Evolutionary conservation across 2,888 invertebrate genomes (phyloP).

Genomic region (Caenorhabditis sp.): DNA sequence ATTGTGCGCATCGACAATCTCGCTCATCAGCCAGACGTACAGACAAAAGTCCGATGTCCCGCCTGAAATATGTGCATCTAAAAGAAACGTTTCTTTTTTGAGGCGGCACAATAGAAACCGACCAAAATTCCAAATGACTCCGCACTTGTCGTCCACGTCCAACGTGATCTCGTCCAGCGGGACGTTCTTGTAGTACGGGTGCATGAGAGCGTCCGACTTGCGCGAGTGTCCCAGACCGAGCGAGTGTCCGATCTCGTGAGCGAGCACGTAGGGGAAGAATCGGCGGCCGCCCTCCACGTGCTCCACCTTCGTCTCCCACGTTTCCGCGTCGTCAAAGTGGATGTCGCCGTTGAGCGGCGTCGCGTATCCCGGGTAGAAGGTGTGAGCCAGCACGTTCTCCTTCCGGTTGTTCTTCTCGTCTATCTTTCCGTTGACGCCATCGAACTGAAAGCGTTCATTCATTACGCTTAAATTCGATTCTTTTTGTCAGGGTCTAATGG

Average conservation of each 20-base stretch:
- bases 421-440: conserved; percentile 66
- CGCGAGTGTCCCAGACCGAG: conserved; percentile 78
- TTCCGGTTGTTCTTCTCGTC: conserved; percentile 48
- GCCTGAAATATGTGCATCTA: too few relatives aligned
- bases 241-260: conserved; percentile 79
- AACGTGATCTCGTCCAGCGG: conserved; percentile 71
- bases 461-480: too few relatives aligned
- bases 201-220: conserved; percentile 74
- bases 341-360: conserved; percentile 78
- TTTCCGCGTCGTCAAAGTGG: conserved; percentile 78
- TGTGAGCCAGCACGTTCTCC: conserved; percentile 78
- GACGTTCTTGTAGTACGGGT: conserved; percentile 75
- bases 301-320: conserved; percentile 66
- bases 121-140: conserved; percentile 79
- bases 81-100: too few relatives aligned
- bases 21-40: conserved; percentile 78
- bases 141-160: conserved; percentile 78
- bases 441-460: conserved; percentile 74
- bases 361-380: conserved; percentile 78
- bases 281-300: conserved; percentile 21
- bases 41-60: conserved; percentile 77
- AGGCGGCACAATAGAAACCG: too few relatives aligned
- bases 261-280: conserved; percentile 80
- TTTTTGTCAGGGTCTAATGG: too few relatives aligned
- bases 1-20: conserved; percentile 69